A percentile compares a stretch with the other conserved stretches of the same genome.
phyloP scores from a whole-genome alignment of 2,113 vertebrate genomes.

The Prionailurus bengalensis region DNA sequence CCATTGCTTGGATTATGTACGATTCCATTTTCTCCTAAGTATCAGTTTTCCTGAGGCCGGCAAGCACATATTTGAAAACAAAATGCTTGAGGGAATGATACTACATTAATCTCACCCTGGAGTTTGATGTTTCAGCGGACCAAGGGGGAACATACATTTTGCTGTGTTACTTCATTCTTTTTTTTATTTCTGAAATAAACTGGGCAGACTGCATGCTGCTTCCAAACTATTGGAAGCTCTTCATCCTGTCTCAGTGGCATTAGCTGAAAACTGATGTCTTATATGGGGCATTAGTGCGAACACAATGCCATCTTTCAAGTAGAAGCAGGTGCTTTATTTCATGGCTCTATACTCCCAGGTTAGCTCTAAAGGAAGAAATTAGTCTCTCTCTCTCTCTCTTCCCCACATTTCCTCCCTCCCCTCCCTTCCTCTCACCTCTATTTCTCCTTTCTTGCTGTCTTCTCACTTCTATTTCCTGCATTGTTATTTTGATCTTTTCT shows the following conservation, averaged over 20 bases:
- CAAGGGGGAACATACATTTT: constrained; percentile 47
- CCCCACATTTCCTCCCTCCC: background rate
- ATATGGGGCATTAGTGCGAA: background rate
- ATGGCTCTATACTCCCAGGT: background rate
- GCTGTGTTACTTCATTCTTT: constrained; percentile 55
- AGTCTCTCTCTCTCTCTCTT: background rate
- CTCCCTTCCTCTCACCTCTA: too few species aligned
- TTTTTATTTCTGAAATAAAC: constrained; percentile 74
- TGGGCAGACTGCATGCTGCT: constrained; percentile 34
- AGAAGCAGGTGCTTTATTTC: background rate
- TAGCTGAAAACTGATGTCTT: constrained; percentile 33
- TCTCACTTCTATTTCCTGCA: background rate
- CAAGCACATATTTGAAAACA: constrained; percentile 33
- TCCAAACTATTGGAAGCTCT: background rate
- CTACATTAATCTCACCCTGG: constrained; percentile 28
- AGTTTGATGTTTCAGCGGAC: constrained; percentile 34
- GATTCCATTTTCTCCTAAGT: constrained; percentile 34
- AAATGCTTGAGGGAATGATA: constrained; percentile 47
- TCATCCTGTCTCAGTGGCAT: constrained; percentile 59
- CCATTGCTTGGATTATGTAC: background rate
- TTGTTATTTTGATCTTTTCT: background rate
- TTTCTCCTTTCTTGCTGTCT: background rate
- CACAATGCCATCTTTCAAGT: background rate
- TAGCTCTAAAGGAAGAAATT: background rate
- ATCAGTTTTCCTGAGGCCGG: constrained; percentile 6